Conservation (phyloP, 2,113 vertebrate species). For the Protobothrops mucrosquamatus region DNA sequence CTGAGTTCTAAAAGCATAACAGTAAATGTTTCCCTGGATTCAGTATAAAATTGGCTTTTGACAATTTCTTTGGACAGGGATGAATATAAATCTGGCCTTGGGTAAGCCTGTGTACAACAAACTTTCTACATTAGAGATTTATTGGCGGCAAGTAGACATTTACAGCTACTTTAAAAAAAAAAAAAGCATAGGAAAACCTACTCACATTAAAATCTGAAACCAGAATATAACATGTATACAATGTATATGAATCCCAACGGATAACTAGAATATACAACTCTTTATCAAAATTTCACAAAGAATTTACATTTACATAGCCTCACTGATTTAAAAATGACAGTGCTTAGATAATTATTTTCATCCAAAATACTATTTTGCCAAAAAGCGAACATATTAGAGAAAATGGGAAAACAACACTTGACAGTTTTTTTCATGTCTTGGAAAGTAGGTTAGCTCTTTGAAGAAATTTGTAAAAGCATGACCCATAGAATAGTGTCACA, state of each 20-base stretch:
- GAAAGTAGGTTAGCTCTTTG: conserved; percentile 29
- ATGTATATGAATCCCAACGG: background rate
- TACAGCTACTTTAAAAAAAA: background rate
- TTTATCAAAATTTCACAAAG: background rate
- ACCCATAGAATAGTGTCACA: conserved; percentile 10
- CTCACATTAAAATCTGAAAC: background rate
- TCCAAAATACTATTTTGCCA: background rate
- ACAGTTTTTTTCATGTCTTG: conserved; percentile 2
- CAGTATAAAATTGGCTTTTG: background rate
- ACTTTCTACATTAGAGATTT: background rate
- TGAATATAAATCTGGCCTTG: background rate
- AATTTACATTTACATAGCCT: background rate
- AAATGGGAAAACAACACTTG: background rate
- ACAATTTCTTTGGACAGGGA: background rate
- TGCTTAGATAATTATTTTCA: background rate
- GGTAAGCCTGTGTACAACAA: background rate
- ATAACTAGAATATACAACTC: background rate
- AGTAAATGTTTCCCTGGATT: background rate
- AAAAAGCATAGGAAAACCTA: background rate
- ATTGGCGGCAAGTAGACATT: background rate
- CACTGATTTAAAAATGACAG: background rate
- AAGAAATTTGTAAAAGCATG: conserved; percentile 33
- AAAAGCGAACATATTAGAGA: background rate
- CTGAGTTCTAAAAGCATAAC: background rate
- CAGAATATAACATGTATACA: background rate